These are phyloP conservation scores for Cyanistes caeruleus DNA, from an alignment of 2,113 vertebrate genomes.

Conservation along the genomic window DNA sequence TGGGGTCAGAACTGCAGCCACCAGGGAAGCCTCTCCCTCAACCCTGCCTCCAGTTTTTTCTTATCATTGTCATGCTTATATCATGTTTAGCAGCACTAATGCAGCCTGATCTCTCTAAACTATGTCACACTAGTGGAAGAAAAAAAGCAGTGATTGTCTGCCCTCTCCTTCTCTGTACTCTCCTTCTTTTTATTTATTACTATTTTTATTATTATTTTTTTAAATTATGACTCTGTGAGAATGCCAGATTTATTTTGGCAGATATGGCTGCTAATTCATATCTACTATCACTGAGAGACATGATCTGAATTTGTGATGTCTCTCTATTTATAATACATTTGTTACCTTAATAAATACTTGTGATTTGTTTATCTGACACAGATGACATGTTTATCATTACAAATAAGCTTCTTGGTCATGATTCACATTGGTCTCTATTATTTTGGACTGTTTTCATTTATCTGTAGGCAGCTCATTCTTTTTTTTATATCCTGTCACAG, in stretches of 20 bases:
- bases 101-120: slow-evolving; percentile 10
- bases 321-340: slow-evolving; percentile 26
- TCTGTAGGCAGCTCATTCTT: slow-evolving; percentile 55
- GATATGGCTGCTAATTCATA: slow-evolving; percentile 29
- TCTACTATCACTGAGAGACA: background rate
- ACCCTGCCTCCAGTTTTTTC: slow-evolving; percentile 13
- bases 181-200: background rate
- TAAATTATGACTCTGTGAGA: background rate
- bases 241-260: slow-evolving; percentile 27
- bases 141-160: background rate
- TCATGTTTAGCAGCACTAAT: slow-evolving; percentile 8
- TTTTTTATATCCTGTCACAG: slow-evolving; percentile 49
- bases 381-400: slow-evolving; percentile 53
- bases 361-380: slow-evolving; percentile 49
- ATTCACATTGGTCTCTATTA: slow-evolving; percentile 45
- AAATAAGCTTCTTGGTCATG: slow-evolving; percentile 43
- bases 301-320: slow-evolving; percentile 33
- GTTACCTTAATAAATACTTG: slow-evolving; percentile 52
- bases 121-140: background rate
- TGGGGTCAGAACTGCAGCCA: slow-evolving; percentile 39
- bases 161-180: background rate
- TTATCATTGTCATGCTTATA: background rate
- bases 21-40: background rate
- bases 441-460: slow-evolving; percentile 38
- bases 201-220: background rate